Evolutionary conservation across 2,888 invertebrate genomes (phyloP), one percentile per base, ranked within the genome.

Genomic region (Chydorus sphaericus): DNA sequence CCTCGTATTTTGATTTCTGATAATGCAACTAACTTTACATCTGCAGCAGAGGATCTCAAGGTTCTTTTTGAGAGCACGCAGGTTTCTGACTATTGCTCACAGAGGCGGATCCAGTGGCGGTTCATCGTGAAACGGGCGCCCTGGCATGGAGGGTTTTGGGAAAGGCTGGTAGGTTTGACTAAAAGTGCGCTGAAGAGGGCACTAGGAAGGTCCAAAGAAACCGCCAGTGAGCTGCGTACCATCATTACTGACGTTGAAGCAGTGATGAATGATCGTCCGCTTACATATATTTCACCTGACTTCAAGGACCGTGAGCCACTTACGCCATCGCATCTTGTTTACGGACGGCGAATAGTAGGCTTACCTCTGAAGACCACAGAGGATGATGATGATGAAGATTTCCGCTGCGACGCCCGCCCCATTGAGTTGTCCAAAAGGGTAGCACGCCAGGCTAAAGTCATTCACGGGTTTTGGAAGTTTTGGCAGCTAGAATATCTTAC

Each of bases 71-170:
- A 18, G 11, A 28, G 18, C 16, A n/a, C 48, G n/a, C 23, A 44
- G 16, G 16, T 39, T 11, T 18, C 14, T 14, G 28, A 48, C 6
- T 28, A 23, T 36, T 16, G 55, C 20, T n/a, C 48, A 6, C 20
- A 50, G 6, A 29, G 14, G 11, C 31, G 39, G 29, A 39, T 58
- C 26, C 20, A 33, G 20, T 58, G 58, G 55, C 56, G 48, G 16
- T 58, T 58, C 30, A 55, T 55, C n/a, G 38, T 31, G 14, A 38
- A 50, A 26, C 36, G 58, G 5, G 58, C 58, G 8, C 38, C 58
- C 8, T 55, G 58, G 55, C 51, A 54, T 33, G 58, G 10, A 38
- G 54, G 57, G 10, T 55, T 44, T 20, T 57, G 57, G 57, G 57
- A 57, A 28, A 16, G 57, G 18, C 48, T 57, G 28, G 55, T 57